Conservation (phyloP, 1,140 invertebrate species). For the Drosophila sp. region DNA sequence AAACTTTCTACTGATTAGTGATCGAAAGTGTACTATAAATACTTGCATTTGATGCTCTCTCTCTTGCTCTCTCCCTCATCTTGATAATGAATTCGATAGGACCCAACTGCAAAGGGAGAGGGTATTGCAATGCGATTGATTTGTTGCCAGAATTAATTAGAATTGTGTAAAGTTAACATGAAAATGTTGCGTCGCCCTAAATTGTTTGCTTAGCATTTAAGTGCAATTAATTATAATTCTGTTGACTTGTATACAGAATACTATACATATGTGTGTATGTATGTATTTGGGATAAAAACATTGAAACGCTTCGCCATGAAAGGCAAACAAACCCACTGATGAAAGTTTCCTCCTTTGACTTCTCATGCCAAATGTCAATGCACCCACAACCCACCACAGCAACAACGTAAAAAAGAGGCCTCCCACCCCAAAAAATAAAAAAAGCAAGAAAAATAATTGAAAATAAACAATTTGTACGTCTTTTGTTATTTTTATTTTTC, state of each 20-base stretch:
- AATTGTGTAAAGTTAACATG: neutral
- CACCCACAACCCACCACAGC: neutral
- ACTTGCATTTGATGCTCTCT: neutral
- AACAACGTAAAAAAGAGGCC: neutral
- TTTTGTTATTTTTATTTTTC: conserved; percentile 1
- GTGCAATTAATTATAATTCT: conserved; percentile 10
- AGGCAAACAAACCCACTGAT: conserved; percentile 6
- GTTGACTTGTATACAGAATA: neutral
- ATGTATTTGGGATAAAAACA: neutral
- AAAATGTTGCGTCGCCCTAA: neutral
- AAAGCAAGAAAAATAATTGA: neutral
- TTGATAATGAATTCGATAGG: neutral
- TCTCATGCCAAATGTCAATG: conserved; percentile 6
- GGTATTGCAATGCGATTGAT: conserved; percentile 1
- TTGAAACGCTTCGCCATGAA: conserved; percentile 1
- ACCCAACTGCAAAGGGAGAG: neutral
- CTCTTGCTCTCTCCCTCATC: neutral
- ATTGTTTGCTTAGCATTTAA: conserved; percentile 16
- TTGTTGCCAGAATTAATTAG: conserved; percentile 8
- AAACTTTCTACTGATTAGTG: too few relatives aligned
- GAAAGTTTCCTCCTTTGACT: conserved; percentile 1
- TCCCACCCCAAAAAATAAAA: neutral
- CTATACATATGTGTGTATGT: neutral
- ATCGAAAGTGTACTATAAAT: neutral
- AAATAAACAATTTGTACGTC: conserved; percentile 5